These are phyloP conservation scores for Lissocephala sabroskyi DNA, from an alignment of 2,888 invertebrate species.

Conservation along the genomic window DNA sequence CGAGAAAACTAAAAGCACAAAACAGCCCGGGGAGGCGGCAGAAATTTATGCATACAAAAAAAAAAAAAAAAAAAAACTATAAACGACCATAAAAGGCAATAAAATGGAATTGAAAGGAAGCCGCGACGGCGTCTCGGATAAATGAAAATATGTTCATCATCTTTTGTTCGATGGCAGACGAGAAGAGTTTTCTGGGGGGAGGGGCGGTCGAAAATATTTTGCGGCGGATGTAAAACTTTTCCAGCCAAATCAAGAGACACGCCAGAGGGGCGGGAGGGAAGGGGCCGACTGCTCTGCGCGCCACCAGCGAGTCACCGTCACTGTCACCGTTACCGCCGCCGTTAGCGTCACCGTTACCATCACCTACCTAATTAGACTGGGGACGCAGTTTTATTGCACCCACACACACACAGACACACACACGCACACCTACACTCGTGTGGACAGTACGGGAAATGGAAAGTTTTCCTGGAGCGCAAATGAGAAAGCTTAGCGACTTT, in stretches of 20 bases:
- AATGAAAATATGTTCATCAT: slow-evolving; percentile 52
- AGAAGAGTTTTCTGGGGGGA: too few species aligned
- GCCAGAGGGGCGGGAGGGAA: not conserved
- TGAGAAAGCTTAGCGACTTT: too few species aligned
- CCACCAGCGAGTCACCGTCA: slow-evolving; percentile 26
- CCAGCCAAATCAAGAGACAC: too few species aligned
- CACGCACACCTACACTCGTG: slow-evolving; percentile 13
- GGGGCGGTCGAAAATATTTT: slow-evolving; percentile 11
- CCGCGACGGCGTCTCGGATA: slow-evolving; percentile 38
- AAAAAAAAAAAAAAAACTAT: slow-evolving; percentile 58
- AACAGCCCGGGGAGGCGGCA: too few species aligned
- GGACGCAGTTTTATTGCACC: slow-evolving; percentile 57
- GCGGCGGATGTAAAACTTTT: slow-evolving; percentile 9
- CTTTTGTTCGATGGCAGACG: not conserved
- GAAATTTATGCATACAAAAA: slow-evolving; percentile 46
- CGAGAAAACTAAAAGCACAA: not conserved
- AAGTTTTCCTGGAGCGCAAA: not conserved
- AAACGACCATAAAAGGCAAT: slow-evolving; percentile 63
- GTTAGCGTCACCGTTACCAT: slow-evolving; percentile 11
- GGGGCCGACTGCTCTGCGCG: not conserved
- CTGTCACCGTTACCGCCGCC: too few species aligned
- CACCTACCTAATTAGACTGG: slow-evolving; percentile 61
- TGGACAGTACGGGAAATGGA: slow-evolving; percentile 7
- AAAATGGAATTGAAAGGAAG: slow-evolving; percentile 57
- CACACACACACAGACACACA: slow-evolving; percentile 8